Percentiles rank a stretch among this genome's conserved stretches.
Evolutionary conservation across 2,113 vertebrate genomes (phyloP).

Genomic region (Tichodroma muraria): DNA sequence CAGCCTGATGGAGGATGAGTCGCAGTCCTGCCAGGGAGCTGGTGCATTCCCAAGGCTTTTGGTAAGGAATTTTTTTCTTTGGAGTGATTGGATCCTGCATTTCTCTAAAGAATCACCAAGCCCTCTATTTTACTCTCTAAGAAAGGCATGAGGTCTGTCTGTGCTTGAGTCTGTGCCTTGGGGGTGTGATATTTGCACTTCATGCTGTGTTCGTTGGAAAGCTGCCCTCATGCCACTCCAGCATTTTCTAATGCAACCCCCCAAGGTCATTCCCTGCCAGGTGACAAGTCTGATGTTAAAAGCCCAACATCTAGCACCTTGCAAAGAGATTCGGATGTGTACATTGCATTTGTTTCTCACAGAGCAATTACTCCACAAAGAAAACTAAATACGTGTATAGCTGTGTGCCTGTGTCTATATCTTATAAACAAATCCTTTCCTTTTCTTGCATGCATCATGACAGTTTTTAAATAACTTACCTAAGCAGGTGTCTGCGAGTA

Average conservation of each 20-base stretch:
- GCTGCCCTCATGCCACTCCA: neutral
- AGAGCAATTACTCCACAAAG: neutral
- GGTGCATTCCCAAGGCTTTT: neutral
- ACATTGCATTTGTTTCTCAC: neutral
- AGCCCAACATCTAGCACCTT: neutral
- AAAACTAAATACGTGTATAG: neutral
- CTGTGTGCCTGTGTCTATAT: neutral
- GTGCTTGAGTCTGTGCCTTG: neutral
- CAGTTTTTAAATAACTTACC: neutral
- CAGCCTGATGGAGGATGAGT: neutral
- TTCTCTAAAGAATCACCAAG: neutral
- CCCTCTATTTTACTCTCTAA: neutral
- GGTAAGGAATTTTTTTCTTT: neutral
- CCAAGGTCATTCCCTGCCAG: constrained; percentile 39
- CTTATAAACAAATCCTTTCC: neutral
- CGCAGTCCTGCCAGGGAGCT: neutral
- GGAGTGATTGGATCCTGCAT: neutral
- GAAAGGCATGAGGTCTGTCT: neutral
- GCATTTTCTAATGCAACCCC: neutral
- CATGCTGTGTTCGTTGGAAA: neutral
- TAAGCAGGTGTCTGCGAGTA: neutral
- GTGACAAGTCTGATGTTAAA: neutral
- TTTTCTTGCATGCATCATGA: neutral
- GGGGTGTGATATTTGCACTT: constrained; percentile 9
- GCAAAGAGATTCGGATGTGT: neutral